These are phyloP conservation scores for Calidris pugnax DNA, from an alignment of 2,113 vertebrate species.

Conservation along the genomic window DNA sequence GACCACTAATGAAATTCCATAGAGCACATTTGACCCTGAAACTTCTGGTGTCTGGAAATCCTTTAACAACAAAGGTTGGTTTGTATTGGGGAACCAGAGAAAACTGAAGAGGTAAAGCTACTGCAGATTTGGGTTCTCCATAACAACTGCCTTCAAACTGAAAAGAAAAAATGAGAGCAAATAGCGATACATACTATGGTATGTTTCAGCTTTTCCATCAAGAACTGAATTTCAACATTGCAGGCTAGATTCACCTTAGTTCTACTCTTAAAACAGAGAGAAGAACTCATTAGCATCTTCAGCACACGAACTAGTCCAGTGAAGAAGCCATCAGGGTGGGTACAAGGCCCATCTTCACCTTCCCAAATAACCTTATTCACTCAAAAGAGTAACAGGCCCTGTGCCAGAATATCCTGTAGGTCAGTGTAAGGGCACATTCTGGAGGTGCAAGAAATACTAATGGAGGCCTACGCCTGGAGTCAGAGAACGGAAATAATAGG, in stretches of 20 bases:
- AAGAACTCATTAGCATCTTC: neutral
- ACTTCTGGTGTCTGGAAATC: neutral
- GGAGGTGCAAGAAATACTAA: neutral
- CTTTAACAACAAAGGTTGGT: neutral
- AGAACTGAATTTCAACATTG: neutral
- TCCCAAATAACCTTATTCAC: neutral
- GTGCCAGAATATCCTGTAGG: neutral
- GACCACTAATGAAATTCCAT: neutral
- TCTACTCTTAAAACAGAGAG: neutral
- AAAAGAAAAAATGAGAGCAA: neutral
- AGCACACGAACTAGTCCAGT: neutral
- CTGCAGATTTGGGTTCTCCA: neutral
- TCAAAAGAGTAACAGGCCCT: neutral
- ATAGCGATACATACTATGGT: neutral
- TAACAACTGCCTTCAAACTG: neutral
- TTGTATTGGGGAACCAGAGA: neutral
- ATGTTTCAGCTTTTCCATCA: neutral
- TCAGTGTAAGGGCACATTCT: neutral
- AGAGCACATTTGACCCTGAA: neutral
- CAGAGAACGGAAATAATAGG: neutral
- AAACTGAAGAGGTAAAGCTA: neutral
- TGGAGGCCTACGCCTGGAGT: neutral
- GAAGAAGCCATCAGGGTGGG: neutral
- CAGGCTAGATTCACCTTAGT: neutral
- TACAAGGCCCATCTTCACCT: neutral